Evolutionary conservation across 2,797 vertebrate genomes (phyloP), one percentile per base, ranked within the genome.

Genomic region (Lophius americanus): DNA sequence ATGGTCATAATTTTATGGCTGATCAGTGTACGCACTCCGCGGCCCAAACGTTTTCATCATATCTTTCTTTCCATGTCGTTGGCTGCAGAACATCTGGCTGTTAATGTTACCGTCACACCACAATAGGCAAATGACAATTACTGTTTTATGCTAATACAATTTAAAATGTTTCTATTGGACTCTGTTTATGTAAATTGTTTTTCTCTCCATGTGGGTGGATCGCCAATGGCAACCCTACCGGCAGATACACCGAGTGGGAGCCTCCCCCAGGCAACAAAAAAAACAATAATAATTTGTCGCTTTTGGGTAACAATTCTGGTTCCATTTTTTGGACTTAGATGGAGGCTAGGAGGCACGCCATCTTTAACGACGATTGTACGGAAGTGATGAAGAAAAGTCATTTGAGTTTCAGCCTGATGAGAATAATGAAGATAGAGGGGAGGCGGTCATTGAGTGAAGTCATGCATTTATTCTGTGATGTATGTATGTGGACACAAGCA

Each of bases 141-240:
- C 49, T 42, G 44, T 37, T 64, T 58, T 51, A 56, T 55, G 53
- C 55, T 46, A 57, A 72, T 68, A 41, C 6, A 4, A n/a, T 42
- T 54, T 23, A 2, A 52, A 54, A 42, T 64, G 4, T 49, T 75
- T 64, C 33, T 10, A 51, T 71, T 64, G 48, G 37, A 12, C 35
- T 14, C 9, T 14, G 3, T 48, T 75, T 61, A 70, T 73, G 59
- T 55, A 44, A 60, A 67, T 49, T 10, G 1, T 0, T 9, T 51
- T 23, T 7, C 6, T 0, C 5, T 48, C 42, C 48, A 47, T 41
- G 41, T 50, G 5, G 11, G 32, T 50, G 51, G 13, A 33, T 13
- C 42, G 5, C 64, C 56, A 2, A 6, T 47, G 49, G 49, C 38
- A 14, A 12, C 5, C 14, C 43, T 32, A 8, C 38, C 52, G 55